phyloP scores from a whole-genome alignment of 2,888 invertebrate genomes.

The Agonopterix heracliana region DNA sequence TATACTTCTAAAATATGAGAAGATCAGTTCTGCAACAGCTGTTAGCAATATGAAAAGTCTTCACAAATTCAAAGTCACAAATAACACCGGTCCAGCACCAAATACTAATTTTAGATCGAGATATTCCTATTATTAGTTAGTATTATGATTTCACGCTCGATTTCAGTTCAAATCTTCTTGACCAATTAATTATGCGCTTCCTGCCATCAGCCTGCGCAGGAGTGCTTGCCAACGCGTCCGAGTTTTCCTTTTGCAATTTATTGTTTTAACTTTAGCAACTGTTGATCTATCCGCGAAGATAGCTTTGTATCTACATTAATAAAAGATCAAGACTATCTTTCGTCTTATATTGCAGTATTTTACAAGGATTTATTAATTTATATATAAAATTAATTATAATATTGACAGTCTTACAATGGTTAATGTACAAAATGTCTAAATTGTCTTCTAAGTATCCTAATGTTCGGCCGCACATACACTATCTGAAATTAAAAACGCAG shows the following conservation, averaged over 20 bases:
- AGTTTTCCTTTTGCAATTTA: slow-evolving; percentile 9
- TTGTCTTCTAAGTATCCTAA: no score
- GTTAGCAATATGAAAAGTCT: background rate
- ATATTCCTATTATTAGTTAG: slow-evolving; percentile 13
- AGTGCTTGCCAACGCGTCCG: background rate
- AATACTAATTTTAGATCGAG: slow-evolving; percentile 8
- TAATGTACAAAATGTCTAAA: no score
- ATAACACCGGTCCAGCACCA: background rate
- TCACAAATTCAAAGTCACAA: background rate
- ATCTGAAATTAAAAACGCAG: slow-evolving; percentile 14
- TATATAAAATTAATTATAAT: no score
- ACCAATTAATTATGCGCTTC: slow-evolving; percentile 22
- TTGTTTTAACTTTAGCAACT: background rate
- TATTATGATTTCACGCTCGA: slow-evolving; percentile 22
- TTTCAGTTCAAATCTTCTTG: slow-evolving; percentile 15
- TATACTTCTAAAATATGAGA: no score
- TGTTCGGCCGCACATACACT: no score
- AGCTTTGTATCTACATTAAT: background rate
- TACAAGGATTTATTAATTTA: no score
- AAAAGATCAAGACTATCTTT: background rate
- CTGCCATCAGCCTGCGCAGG: slow-evolving; percentile 8
- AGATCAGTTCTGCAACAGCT: background rate
- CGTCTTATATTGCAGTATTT: no score
- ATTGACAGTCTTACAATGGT: no score
- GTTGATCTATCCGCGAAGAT: background rate